A percentile compares a stretch with the other conserved stretches of the same genome.
These are phyloP conservation scores for Metaphire vulgaris DNA, from an alignment of 1,140 invertebrate genomes.

Conservation along the genomic window DNA sequence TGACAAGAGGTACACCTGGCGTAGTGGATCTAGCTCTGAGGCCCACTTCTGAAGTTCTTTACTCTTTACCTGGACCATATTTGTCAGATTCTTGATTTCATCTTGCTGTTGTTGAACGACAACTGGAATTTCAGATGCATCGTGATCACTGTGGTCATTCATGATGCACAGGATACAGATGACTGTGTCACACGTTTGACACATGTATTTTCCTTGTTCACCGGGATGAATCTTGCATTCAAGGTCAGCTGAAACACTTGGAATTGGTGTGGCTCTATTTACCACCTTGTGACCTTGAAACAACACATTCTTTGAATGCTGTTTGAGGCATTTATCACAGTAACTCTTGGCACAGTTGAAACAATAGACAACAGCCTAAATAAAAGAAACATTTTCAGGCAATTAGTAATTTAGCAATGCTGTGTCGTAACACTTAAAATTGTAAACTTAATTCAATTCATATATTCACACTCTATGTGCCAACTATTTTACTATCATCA, in stretches of 20 bases:
- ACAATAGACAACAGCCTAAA: constrained; percentile 18
- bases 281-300: constrained; percentile 29
- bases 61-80: constrained; percentile 17
- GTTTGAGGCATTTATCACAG: constrained; percentile 22
- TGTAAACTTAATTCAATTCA: too few species aligned
- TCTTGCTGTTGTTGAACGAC: constrained; percentile 21
- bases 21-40: constrained; percentile 17
- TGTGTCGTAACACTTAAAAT: too few species aligned
- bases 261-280: neutral
- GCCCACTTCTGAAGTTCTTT: neutral
- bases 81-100: constrained; percentile 24
- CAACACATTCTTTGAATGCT: constrained; percentile 27
- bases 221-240: constrained; percentile 6
- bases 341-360: constrained; percentile 27
- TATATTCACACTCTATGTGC: too few species aligned
- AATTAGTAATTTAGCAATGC: too few species aligned
- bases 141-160: constrained; percentile 20
- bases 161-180: constrained; percentile 30
- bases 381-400: too few species aligned
- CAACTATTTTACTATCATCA: too few species aligned
- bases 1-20: constrained; percentile 12
- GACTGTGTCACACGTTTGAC: constrained; percentile 23
- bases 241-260: neutral
- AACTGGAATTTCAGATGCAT: constrained; percentile 18
- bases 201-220: constrained; percentile 11